A percentile compares a stretch with the other conserved stretches of the same genome.
These are phyloP conservation scores for Cyclura pinguis DNA, from an alignment of 2,797 vertebrate genomes.

Conservation along the genomic window DNA sequence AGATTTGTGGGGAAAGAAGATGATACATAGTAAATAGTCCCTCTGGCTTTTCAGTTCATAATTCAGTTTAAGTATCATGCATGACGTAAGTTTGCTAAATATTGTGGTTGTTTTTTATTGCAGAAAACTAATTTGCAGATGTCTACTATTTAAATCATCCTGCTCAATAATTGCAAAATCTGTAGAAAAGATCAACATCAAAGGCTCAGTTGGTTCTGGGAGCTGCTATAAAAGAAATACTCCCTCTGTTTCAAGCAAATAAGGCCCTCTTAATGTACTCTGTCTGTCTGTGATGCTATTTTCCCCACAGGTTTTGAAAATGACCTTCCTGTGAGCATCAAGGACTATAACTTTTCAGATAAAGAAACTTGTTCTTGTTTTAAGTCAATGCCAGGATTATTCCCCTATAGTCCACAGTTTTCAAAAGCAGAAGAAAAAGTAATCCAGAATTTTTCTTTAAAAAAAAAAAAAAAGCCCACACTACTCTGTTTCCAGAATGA, in stretches of 20 bases:
- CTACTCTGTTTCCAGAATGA: constrained; percentile 82
- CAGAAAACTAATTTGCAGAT: constrained; percentile 68
- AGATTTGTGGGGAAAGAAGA: constrained; percentile 52
- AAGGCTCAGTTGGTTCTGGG: constrained; percentile 74
- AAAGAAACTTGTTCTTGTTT: constrained; percentile 82
- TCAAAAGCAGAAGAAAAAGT: constrained; percentile 83
- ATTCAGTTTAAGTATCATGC: constrained; percentile 64
- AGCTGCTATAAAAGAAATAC: constrained; percentile 76
- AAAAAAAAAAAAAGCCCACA: constrained; percentile 40
- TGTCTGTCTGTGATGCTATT: constrained; percentile 73
- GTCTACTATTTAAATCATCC: constrained; percentile 73
- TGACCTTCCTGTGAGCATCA: constrained; percentile 84
- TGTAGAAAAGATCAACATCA: constrained; percentile 77
- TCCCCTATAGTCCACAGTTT: constrained; percentile 79
- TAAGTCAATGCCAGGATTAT: constrained; percentile 80
- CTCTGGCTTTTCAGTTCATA: constrained; percentile 49
- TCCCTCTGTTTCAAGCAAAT: constrained; percentile 77
- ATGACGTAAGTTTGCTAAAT: constrained; percentile 71
- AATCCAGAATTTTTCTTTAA: constrained; percentile 77
- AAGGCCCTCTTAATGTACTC: constrained; percentile 74
- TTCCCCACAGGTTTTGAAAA: constrained; percentile 81
- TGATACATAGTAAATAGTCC: constrained; percentile 36
- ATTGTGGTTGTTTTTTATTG: constrained; percentile 52
- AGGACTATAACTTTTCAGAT: constrained; percentile 84
- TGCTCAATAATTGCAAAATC: constrained; percentile 80